Base-by-base conservation (phyloP, 2,888 invertebrate genomes). In the Mactromeris polynyma region DNA sequence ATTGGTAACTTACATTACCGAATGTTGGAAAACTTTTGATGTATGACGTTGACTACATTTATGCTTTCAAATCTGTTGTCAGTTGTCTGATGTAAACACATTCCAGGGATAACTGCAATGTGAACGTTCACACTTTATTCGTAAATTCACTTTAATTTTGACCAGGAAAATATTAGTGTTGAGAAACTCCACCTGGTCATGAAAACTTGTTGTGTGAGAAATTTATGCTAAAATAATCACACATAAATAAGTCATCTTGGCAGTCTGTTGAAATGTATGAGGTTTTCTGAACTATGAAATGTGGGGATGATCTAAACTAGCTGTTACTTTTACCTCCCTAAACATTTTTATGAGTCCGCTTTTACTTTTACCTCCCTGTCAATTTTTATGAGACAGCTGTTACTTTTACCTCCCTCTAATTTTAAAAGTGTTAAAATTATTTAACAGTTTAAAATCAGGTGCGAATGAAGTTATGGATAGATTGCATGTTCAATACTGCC, bases 101-200 rank as follows among this genome's bases (percentile, higher is more conserved):
- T 73, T 73, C 73, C 73, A 4, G 33, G 73, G 33, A 73, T 73
- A 36, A 73, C 33, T 73, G 73, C 73, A 33, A 73, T 73, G 73
- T 26, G 73, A 36, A 73, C 73, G n/a, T 19, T 36, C 11, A 33
- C 73, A 33, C 33, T 73, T 73, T 19, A 73, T 73, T 73, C 36
- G 73, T 19, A 73, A 58, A 36, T 73, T 73, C 17, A 36, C 36
- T 36, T 36, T 36, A 36, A 36, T 73, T 73, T 83, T 83, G 83
- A 83, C 83, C 73, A 83, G 83, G 83, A 83, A 83, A 73, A 83
- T 83, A 69, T 69, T 83, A 73, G 11, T 33, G 73, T 42, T 83
- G 83, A 83, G 21, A 46, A 83, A 73, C 46, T 83, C 73, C 83
- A 83, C 83, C 83, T 83, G 83, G 83, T 79, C 26, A 42, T 46